Percentiles rank a stretch among this genome's conserved stretches.
Evolutionary conservation across 2,113 vertebrate genomes (phyloP).

Genomic region (Condylura cristata): DNA sequence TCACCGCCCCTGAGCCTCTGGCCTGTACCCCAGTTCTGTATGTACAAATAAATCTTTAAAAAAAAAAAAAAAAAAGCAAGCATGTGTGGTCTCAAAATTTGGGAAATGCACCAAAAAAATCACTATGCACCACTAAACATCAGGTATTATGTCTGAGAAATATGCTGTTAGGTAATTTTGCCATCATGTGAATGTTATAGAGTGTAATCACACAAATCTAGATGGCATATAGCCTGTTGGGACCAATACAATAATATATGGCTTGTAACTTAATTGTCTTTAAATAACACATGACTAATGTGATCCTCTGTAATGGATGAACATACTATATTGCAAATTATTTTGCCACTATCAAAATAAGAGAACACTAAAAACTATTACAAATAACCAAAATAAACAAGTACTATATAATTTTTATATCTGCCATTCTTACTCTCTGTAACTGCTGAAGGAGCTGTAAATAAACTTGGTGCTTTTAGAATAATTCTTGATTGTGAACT

Average conservation of each 20-base stretch:
- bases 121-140: too few species aligned
- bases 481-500: not conserved
- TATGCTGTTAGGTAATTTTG: too few species aligned
- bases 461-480: not conserved
- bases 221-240: not conserved
- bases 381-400: not conserved
- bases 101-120: not conserved
- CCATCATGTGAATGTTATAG: not conserved
- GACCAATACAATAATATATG: not conserved
- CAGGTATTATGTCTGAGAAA: too few species aligned
- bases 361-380: not conserved
- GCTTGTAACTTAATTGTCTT: not conserved
- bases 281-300: not conserved
- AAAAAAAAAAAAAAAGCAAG: too few species aligned
- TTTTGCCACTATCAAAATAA: not conserved
- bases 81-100: not conserved
- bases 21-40: too few species aligned
- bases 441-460: not conserved
- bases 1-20: too few species aligned
- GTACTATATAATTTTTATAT: not conserved
- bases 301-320: not conserved
- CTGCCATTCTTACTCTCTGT: not conserved
- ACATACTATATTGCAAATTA: conserved; percentile 9
- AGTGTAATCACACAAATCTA: not conserved
- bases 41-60: too few species aligned